A percentile compares a stretch with the other conserved stretches of the same genome.
phyloP scores from a whole-genome alignment of 2,888 invertebrate genomes.

The Lysandra coridon region DNA sequence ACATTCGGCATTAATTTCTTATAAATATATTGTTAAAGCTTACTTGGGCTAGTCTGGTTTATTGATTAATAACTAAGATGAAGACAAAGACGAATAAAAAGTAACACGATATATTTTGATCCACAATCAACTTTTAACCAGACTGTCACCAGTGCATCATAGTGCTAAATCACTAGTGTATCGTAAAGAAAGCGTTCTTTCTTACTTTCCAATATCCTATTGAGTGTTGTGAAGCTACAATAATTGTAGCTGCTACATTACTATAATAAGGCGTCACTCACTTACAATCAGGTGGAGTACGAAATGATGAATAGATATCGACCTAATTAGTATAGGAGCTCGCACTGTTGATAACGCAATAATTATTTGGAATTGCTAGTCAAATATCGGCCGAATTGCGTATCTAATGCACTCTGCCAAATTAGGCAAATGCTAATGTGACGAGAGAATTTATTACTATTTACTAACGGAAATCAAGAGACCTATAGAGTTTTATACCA shows the following conservation, averaged over 20 bases:
- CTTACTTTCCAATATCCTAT: neutral
- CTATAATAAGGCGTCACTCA: neutral
- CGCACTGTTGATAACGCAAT: neutral
- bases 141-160: too few species aligned
- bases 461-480: neutral
- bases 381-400: constrained; percentile 22
- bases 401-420: constrained; percentile 24
- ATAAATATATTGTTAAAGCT: neutral
- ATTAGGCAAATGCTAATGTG: constrained; percentile 13
- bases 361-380: constrained; percentile 24
- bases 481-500: neutral
- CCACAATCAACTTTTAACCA: too few species aligned
- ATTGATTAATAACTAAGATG: too few species aligned
- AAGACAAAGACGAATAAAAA: too few species aligned
- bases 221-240: neutral
- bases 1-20: too few species aligned
- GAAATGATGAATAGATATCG: constrained; percentile 13
- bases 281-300: neutral
- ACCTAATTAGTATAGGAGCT: neutral
- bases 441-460: constrained; percentile 2
- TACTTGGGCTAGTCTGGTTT: too few species aligned
- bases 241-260: neutral
- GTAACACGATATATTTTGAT: too few species aligned
- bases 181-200: neutral
- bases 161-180: too few species aligned